Conservation (phyloP, 2,113 vertebrate genomes). For the Ammodytes marinus region DNA sequence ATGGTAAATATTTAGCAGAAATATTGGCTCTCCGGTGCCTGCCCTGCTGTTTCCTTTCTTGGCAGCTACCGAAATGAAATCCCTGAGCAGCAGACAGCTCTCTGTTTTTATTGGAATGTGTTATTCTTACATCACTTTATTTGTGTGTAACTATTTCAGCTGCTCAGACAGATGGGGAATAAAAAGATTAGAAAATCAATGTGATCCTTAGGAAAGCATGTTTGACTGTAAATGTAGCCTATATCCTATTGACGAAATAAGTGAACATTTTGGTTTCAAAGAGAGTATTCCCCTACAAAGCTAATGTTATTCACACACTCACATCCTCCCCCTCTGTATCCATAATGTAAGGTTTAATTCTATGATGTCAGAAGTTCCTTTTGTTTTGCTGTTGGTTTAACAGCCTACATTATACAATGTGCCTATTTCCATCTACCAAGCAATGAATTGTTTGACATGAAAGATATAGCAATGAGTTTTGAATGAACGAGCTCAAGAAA, state of each 20-base stretch:
- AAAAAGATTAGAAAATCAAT: not conserved
- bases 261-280: not conserved
- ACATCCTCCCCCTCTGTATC: not conserved
- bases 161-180: no score
- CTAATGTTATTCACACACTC: not conserved
- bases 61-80: constrained; percentile 35
- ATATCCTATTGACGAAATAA: not conserved
- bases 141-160: constrained; percentile 1
- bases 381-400: not conserved
- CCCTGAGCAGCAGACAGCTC: constrained; percentile 6
- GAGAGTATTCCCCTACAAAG: not conserved
- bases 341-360: constrained; percentile 8
- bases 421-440: not conserved
- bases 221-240: not conserved
- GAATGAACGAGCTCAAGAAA: not conserved
- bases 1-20: constrained; percentile 54
- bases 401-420: not conserved
- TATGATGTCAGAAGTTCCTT: not conserved
- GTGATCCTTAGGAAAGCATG: not conserved
- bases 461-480: not conserved
- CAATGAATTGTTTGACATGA: not conserved
- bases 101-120: constrained; percentile 39
- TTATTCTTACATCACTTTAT: constrained; percentile 50
- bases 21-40: constrained; percentile 22
- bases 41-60: constrained; percentile 7